Evolutionary conservation across 53 echinoderm and acorn worm species (phyloP), one percentile per base, ranked within the genome.

Genomic region (Apostichopus leukothele): DNA sequence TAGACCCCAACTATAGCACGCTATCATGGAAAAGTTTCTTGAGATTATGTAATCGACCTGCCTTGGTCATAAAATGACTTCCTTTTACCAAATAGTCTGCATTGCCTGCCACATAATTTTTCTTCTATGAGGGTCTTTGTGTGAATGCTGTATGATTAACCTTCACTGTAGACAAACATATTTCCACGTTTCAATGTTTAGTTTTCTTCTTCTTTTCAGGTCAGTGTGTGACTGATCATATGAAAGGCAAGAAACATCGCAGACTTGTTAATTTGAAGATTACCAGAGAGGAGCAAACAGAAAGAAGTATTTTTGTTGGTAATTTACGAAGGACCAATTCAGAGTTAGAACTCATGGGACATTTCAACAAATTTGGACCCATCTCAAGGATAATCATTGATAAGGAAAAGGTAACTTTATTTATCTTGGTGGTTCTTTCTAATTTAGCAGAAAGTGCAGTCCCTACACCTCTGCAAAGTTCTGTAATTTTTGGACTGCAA

Each of bases 211-310:
- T 20, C 6, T 79, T 73, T 80, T 51, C 79, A 96, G 96, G 91
- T 53, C 91, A 95, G 89, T 94, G 94, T 76, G 93, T 95, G 60
- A 76, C 92, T 9, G 98, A 98, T 75, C 98, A 98, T 79, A 61
- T 98, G 26, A 89, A 92, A 39, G 98, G 98, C 16, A 98, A 92
- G 91, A 98, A 98, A 76, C 98, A 98, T 66, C 93, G 90, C 18
- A 84, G 92, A 21, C 87, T 93, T 52, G 78, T 88, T 22, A 89
- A 87, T 74, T 81, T 95, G 81, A 91, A 86, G 88, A 78, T 89
- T 23, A 79, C 89, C 71, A 91, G 98, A 52, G 94, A 95, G 67
- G 89, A 94, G 60, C 93, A 95, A 77, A 90, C 89, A 21, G 90
- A 98, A 53, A 90, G 74, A 74, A 98, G 98, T 76, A 71, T 98